Evolutionary conservation across 2,797 vertebrate species (phyloP), one percentile per base, ranked within the genome.

Genomic region (Chloroceryle inda): DNA sequence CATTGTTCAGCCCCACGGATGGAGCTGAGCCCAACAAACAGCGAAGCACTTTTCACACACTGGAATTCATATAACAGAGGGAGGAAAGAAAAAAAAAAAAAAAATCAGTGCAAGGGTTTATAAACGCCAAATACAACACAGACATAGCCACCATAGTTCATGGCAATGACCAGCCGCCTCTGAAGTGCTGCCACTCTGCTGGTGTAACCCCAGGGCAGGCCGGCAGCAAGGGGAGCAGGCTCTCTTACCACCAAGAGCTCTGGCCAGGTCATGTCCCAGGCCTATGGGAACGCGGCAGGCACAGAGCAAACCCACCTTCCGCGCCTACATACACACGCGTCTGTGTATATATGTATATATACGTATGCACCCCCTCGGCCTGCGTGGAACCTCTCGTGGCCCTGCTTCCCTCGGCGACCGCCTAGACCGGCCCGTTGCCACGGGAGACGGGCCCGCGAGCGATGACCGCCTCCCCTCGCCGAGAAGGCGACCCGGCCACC

Each of bases 161-260:
- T 0, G 14, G 21, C 62, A 23, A 2, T 1, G 8, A 38, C 31
- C 44, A 15, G 26, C 13, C 6, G 5, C 23, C 35, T 21, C 31
- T 2, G 64, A 9, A 37, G 26, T 29, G 5, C 14, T 4, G 44
- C 16, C 24, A 3, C 24, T 14, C 33, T 4, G 5, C 2, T n/a
- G 9, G 8, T 0, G 10, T 10, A 21, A 35, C 10, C 61, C 24
- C 3, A 0, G 7, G 3, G 23, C 18, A 1, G 2, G 24, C 59
- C 5, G 8, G 45, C 31, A 20, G 20, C 38, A 4, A 40, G 59
- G 61, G 37, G 24, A 19, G 8, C 59, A 13, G 31, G 29, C 13
- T n/a, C 40, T 44, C 62, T 16, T 26, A 31, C 40, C 20, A n/a
- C 9, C 6, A 14, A 64, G 29, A 22, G 50, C 38, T 21, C 71